Evolutionary conservation across 2,888 invertebrate species (phyloP).

Genomic region (Ochropleura leucogaster): DNA sequence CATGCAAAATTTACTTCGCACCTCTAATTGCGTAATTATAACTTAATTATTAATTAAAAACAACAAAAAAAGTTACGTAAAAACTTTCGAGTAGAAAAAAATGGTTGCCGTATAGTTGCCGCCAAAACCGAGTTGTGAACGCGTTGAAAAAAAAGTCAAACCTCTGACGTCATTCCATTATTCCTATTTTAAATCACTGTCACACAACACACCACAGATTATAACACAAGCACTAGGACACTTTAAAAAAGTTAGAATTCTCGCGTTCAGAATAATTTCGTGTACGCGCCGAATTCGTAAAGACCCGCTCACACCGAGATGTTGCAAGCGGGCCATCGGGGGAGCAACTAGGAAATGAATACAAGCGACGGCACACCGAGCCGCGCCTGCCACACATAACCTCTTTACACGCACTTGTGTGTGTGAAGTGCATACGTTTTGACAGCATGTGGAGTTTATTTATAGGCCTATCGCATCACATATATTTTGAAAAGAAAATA

Average conservation of each 20-base stretch:
- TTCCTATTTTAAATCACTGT: slow-evolving; percentile 62
- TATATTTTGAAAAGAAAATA: slow-evolving; percentile 47
- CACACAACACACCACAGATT: slow-evolving; percentile 65
- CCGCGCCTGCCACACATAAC: slow-evolving; percentile 72
- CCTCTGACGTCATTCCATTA: slow-evolving; percentile 75
- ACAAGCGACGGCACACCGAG: slow-evolving; percentile 80
- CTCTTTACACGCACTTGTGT: slow-evolving; percentile 70
- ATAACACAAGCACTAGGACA: slow-evolving; percentile 64
- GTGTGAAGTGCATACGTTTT: slow-evolving; percentile 82
- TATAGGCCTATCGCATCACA: slow-evolving; percentile 76
- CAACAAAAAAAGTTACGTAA: slow-evolving; percentile 53
- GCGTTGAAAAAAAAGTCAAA: slow-evolving; percentile 68
- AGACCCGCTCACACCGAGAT: slow-evolving; percentile 88
- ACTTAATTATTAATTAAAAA: slow-evolving; percentile 61
- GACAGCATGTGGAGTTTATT: slow-evolving; percentile 83
- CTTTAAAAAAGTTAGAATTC: slow-evolving; percentile 52
- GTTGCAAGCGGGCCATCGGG: slow-evolving; percentile 88
- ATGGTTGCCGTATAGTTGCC: slow-evolving; percentile 51
- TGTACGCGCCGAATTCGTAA: slow-evolving; percentile 85
- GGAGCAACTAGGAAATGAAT: slow-evolving; percentile 89
- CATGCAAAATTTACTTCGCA: slow-evolving; percentile 69
- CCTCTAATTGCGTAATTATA: slow-evolving; percentile 70
- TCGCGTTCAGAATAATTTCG: slow-evolving; percentile 72
- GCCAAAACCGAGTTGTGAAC: slow-evolving; percentile 72
- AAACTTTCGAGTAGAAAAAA: slow-evolving; percentile 49